Evolutionary conservation across 2,888 invertebrate species (phyloP).

Genomic region (Flabesymbios commensalis): DNA sequence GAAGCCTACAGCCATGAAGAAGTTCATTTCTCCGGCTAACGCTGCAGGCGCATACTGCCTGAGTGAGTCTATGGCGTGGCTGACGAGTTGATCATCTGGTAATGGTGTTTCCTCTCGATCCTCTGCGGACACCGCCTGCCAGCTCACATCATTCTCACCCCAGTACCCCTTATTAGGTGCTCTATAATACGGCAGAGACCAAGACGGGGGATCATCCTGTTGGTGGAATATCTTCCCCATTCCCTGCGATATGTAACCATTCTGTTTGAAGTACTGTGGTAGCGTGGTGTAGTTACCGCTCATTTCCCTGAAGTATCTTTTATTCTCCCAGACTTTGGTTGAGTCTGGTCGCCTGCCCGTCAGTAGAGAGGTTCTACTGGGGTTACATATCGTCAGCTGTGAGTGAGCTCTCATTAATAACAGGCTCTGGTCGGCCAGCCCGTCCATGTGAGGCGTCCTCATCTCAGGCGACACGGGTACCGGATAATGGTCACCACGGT

Average conservation of each 20-base stretch:
- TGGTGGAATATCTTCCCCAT: conserved; percentile 19
- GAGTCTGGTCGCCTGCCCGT: conserved; percentile 40
- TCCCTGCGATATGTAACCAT: conserved; percentile 9
- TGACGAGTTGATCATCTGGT: conserved; percentile 13
- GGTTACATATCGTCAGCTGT: conserved; percentile 28
- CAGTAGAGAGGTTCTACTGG: conserved; percentile 36
- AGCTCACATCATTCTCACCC: conserved; percentile 21
- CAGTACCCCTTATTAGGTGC: conserved; percentile 23
- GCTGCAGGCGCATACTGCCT: conserved; percentile 8
- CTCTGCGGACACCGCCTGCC: conserved; percentile 36
- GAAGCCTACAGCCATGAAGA: conserved; percentile 39
- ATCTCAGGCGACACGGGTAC: conserved; percentile 32
- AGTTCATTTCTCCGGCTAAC: conserved; percentile 13
- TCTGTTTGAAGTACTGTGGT: conserved; percentile 16
- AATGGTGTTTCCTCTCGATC: not conserved
- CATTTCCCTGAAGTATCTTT: conserved; percentile 29
- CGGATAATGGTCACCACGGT: conserved; percentile 31
- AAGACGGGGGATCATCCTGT: conserved; percentile 37
- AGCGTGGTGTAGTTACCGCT: conserved; percentile 29
- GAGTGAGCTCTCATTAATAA: conserved; percentile 36
- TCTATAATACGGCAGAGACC: conserved; percentile 36
- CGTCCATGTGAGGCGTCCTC: conserved; percentile 37
- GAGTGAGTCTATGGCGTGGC: conserved; percentile 23
- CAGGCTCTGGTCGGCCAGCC: conserved; percentile 32
- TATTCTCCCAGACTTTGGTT: conserved; percentile 34